Evolutionary conservation across 2,113 vertebrate species (phyloP).

Genomic region (Noctilio leporinus): DNA sequence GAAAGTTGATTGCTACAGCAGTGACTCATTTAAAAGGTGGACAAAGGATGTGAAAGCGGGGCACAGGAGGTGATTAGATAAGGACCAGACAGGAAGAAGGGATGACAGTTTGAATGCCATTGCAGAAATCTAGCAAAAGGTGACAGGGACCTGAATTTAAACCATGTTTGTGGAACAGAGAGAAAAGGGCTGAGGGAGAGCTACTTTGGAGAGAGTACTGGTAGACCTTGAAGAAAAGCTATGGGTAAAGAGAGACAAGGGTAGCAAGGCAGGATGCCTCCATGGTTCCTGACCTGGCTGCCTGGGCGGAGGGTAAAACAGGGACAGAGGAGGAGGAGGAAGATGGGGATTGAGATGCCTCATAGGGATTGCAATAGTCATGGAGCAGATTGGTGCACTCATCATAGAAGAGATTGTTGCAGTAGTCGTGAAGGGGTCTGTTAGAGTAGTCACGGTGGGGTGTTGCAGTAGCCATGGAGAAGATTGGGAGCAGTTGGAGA

Average conservation of each 20-base stretch:
- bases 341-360: rapidly evolving
- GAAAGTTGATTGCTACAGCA: not conserved
- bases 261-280: not conserved
- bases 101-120: not conserved
- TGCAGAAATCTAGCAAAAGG: not conserved
- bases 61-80: not conserved
- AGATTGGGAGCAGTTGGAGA: not conserved
- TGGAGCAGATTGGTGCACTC: rapidly evolving
- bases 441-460: not conserved
- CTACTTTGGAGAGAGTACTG: not conserved
- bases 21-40: not conserved
- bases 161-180: not conserved
- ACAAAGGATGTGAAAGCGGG: not conserved
- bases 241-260: not conserved
- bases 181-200: not conserved
- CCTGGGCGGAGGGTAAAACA: not conserved
- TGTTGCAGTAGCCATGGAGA: rapidly evolving
- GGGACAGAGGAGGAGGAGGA: not conserved
- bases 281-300: not conserved
- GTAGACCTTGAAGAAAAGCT: not conserved
- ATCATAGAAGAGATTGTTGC: not conserved
- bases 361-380: rapidly evolving
- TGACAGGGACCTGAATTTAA: not conserved
- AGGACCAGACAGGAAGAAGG: not conserved
- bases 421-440: not conserved